A percentile compares a stretch with the other conserved stretches of the same genome.
Conservation (phyloP, 2,888 invertebrate genomes). For the Sinodicranocentrus sp. region DNA sequence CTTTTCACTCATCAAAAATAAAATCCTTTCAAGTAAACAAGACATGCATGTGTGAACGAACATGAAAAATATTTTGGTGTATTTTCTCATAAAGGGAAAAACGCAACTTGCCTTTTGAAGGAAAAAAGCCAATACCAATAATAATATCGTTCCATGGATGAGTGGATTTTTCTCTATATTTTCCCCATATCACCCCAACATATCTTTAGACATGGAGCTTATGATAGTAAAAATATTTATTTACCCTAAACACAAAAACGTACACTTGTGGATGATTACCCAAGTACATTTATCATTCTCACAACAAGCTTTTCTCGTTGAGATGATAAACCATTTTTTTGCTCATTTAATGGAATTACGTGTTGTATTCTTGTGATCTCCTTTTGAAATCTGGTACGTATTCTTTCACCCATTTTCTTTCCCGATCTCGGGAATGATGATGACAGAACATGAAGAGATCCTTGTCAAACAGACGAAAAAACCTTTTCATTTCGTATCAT, state of each 20-base stretch:
- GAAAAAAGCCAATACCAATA: slow-evolving; percentile 44
- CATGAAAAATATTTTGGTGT: background rate
- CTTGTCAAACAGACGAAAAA: slow-evolving; percentile 37
- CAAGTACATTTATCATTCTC: slow-evolving; percentile 32
- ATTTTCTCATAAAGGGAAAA: slow-evolving; percentile 48
- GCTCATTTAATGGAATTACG: slow-evolving; percentile 42
- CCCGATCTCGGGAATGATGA: slow-evolving; percentile 17
- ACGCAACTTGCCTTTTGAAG: slow-evolving; percentile 12
- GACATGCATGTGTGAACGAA: slow-evolving; percentile 14
- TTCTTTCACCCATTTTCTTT: background rate
- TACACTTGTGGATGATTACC: slow-evolving; percentile 1
- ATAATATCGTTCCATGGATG: slow-evolving; percentile 48
- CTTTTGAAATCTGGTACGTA: background rate
- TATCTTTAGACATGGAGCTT: slow-evolving; percentile 1
- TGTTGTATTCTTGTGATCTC: background rate
- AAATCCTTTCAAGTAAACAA: background rate
- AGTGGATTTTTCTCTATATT: slow-evolving; percentile 24
- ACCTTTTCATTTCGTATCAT: background rate
- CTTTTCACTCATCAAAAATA: background rate
- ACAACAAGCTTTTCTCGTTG: slow-evolving; percentile 8
- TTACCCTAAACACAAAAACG: background rate
- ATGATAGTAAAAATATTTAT: slow-evolving; percentile 6
- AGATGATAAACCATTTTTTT: too few species aligned
- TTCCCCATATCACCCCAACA: background rate
- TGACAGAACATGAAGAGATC: slow-evolving; percentile 46